phyloP scores from a whole-genome alignment of 2,113 vertebrate species.

The Podarcis raffonei region DNA sequence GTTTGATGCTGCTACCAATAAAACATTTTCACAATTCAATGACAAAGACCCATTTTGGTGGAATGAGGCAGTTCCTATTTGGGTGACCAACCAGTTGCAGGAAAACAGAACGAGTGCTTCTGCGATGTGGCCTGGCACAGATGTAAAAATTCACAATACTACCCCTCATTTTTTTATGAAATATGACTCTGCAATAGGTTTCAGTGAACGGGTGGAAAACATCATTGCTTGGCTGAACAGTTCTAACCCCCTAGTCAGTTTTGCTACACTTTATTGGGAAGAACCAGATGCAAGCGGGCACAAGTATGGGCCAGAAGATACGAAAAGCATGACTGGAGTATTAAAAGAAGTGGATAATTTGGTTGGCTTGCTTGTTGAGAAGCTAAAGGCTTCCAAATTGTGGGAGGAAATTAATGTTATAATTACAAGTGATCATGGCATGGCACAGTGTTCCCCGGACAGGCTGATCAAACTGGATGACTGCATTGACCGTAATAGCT shows the following conservation, averaged over 20 bases:
- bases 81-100: conserved; percentile 85
- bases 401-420: conserved; percentile 90
- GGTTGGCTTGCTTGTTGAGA: conserved; percentile 80
- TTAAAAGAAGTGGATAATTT: conserved; percentile 85
- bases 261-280: conserved; percentile 92
- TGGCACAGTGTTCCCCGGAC: conserved; percentile 87
- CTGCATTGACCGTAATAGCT: conserved; percentile 79
- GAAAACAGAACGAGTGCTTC: conserved; percentile 84
- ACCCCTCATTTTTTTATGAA: conserved; percentile 79
- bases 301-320: conserved; percentile 84
- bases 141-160: conserved; percentile 78
- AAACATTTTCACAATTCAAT: conserved; percentile 74
- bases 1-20: conserved; percentile 82
- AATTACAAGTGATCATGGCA: conserved; percentile 97
- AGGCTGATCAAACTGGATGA: conserved; percentile 83
- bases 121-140: conserved; percentile 94
- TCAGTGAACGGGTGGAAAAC: conserved; percentile 79
- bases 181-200: conserved; percentile 77
- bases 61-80: conserved; percentile 88
- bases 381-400: conserved; percentile 79
- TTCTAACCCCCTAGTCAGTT: conserved; percentile 75
- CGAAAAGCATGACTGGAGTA: conserved; percentile 76
- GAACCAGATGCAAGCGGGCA: conserved; percentile 91
- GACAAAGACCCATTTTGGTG: conserved; percentile 90
- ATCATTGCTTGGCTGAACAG: conserved; percentile 81